phyloP scores from a whole-genome alignment of 2,888 invertebrate species.

The Thecophora atra region DNA sequence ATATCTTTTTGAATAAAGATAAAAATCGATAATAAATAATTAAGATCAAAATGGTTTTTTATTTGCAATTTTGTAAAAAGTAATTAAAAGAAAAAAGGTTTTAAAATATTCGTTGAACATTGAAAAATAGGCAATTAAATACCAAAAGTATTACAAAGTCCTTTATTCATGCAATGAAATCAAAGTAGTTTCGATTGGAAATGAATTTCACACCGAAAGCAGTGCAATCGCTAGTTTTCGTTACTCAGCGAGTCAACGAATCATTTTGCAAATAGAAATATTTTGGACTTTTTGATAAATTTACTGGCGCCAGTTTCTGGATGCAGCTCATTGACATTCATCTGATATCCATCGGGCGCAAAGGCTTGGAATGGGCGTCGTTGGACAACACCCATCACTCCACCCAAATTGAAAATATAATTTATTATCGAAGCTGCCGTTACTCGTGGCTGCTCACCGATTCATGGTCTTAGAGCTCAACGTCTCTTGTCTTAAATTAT shows the following conservation, averaged over 20 bases:
- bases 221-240: too few species aligned
- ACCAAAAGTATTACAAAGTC: too few species aligned
- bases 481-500: not conserved
- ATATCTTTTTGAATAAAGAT: not conserved
- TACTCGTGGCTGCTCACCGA: not conserved
- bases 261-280: not conserved
- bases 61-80: too few species aligned
- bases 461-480: not conserved
- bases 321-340: constrained; percentile 9
- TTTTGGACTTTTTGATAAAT: not conserved
- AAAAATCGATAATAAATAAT: constrained; percentile 2
- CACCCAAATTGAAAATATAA: constrained; percentile 27
- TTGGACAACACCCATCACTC: constrained; percentile 9
- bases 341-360: not conserved
- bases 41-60: too few species aligned
- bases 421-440: constrained; percentile 15
- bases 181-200: too few species aligned
- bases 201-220: too few species aligned
- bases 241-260: too few species aligned
- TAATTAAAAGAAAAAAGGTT: too few species aligned
- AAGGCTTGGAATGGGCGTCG: constrained; percentile 4
- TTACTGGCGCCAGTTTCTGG: not conserved
- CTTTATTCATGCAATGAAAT: too few species aligned
- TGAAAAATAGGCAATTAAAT: too few species aligned
- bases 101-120: too few species aligned